A percentile compares a stretch with the other conserved stretches of the same genome.
phyloP scores from a whole-genome alignment of 1,140 invertebrate species.

The Drosophila repleta region DNA sequence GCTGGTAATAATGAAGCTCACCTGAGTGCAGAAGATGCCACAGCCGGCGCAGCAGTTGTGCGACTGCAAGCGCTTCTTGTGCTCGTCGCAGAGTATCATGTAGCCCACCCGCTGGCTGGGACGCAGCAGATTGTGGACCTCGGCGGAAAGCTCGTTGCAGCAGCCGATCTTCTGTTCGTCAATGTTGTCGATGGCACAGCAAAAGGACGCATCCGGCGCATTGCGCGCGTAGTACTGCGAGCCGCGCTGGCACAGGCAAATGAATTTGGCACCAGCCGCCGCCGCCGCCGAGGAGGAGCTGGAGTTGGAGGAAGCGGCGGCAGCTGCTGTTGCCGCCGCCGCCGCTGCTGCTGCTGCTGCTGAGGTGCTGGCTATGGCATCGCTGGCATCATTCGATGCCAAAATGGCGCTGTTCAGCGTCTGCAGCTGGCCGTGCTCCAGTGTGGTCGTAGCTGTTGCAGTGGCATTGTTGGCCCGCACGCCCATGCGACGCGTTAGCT shows the following conservation, averaged over 20 bases:
- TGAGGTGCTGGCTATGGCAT: slow-evolving; percentile 54
- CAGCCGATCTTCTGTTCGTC: slow-evolving; percentile 92
- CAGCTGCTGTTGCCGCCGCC: slow-evolving; percentile 8
- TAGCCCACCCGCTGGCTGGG: slow-evolving; percentile 92
- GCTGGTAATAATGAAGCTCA: slow-evolving; percentile 77
- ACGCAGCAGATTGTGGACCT: slow-evolving; percentile 87
- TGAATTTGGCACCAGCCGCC: slow-evolving; percentile 47
- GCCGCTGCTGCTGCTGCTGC: slow-evolving; percentile 22
- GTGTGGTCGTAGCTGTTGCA: slow-evolving; percentile 14
- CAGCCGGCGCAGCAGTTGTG: slow-evolving; percentile 97
- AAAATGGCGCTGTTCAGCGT: slow-evolving; percentile 45
- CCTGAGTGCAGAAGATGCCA: slow-evolving; percentile 96
- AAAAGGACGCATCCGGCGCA: slow-evolving; percentile 82
- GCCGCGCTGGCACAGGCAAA: slow-evolving; percentile 78
- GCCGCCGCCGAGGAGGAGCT: too few relatives aligned
- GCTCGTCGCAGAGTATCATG: slow-evolving; percentile 92
- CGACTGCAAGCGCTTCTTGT: slow-evolving; percentile 89
- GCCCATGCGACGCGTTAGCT: slow-evolving; percentile 43
- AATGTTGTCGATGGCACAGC: slow-evolving; percentile 90
- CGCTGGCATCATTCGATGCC: slow-evolving; percentile 30
- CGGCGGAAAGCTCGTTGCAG: slow-evolving; percentile 86
- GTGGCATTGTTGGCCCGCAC: not conserved
- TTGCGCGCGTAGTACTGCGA: slow-evolving; percentile 80
- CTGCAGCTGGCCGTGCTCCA: slow-evolving; percentile 45
- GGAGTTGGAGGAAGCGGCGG: slow-evolving; percentile 6